A percentile compares a stretch with the other conserved stretches of the same genome.
Evolutionary conservation across 1,140 invertebrate species (phyloP).

Genomic region (Coelopa frigida): DNA sequence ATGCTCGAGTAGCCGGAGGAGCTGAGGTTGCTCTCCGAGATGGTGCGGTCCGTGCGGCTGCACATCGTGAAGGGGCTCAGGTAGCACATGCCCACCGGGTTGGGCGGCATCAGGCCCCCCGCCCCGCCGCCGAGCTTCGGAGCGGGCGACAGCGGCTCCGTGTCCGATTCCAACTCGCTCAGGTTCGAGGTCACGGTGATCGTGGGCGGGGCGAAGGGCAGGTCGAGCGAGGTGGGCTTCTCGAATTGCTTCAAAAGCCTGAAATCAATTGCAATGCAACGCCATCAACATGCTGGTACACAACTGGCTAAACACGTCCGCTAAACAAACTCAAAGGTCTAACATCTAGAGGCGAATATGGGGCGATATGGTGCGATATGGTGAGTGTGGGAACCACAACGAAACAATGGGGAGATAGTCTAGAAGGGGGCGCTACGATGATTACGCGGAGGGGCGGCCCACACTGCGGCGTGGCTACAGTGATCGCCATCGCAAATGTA

Average conservation of each 20-base stretch:
- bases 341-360: no score
- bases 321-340: no score
- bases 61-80: constrained; percentile 68
- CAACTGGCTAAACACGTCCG: no score
- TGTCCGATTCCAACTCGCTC: constrained; percentile 65
- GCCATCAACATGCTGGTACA: no score
- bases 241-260: constrained; percentile 49
- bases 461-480: no score
- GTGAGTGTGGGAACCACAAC: no score
- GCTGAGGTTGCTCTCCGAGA: constrained; percentile 71
- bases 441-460: no score
- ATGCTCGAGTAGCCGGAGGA: constrained; percentile 77
- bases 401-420: no score
- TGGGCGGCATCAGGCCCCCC: constrained; percentile 40
- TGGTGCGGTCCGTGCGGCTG: constrained; percentile 58
- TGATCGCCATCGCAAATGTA: no score
- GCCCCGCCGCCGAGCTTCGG: constrained; percentile 20
- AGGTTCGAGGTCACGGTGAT: constrained; percentile 68
- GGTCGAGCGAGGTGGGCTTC: constrained; percentile 56
- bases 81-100: constrained; percentile 56
- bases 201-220: constrained; percentile 57
- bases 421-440: no score
- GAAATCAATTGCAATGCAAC: background rate
- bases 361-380: no score
- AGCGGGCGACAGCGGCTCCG: constrained; percentile 55